Evolutionary conservation across 2,797 vertebrate genomes (phyloP).

Genomic region (Myiotriccus ornatus): DNA sequence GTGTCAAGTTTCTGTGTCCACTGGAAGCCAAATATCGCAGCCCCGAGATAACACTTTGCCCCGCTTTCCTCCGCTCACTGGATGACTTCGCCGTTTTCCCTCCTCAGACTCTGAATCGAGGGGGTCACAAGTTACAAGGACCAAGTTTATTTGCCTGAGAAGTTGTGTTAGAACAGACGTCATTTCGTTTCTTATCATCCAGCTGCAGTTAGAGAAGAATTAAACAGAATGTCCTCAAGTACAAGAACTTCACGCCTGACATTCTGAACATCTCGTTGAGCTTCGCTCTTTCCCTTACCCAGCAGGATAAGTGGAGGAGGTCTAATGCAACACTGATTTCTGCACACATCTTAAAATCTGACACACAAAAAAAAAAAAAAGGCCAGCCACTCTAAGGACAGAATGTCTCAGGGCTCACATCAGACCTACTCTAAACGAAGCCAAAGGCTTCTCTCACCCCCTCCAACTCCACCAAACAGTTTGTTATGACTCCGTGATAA

Average conservation of each 20-base stretch:
- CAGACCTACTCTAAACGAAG: constrained; percentile 26
- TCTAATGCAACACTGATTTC: neutral
- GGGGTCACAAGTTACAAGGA: constrained; percentile 4
- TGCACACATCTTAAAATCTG: neutral
- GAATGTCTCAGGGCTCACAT: neutral
- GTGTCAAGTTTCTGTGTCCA: constrained; percentile 75
- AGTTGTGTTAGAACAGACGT: constrained; percentile 15
- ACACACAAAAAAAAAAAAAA: neutral
- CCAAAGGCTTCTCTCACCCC: constrained; percentile 2
- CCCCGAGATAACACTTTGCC: constrained; percentile 70
- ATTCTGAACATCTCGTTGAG: neutral
- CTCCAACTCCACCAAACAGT: constrained; percentile 48
- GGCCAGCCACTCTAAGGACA: neutral
- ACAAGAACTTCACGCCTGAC: neutral
- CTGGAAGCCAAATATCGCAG: constrained; percentile 69
- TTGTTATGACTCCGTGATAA: constrained; percentile 73
- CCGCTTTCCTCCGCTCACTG: constrained; percentile 39
- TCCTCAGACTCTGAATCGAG: neutral
- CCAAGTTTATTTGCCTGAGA: constrained; percentile 28
- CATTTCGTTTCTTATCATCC: neutral
- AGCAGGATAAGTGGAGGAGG: neutral
- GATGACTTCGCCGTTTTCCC: constrained; percentile 36
- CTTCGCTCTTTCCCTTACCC: neutral
- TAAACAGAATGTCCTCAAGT: constrained; percentile 15
- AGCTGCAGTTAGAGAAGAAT: neutral